Conservation (phyloP, 2,888 invertebrate species). For the Meganola albula region DNA sequence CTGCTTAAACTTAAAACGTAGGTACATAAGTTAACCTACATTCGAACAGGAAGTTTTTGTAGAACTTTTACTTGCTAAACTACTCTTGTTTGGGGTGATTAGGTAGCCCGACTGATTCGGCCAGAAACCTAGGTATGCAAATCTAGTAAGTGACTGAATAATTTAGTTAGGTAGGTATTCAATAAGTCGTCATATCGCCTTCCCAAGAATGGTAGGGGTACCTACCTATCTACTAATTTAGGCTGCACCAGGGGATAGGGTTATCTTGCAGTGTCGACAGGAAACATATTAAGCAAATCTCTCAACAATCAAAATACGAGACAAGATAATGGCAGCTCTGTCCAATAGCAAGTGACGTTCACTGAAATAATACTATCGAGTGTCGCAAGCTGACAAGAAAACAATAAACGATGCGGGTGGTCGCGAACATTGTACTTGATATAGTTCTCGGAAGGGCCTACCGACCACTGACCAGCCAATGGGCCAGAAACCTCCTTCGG, state of each 20-base stretch:
- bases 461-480: conserved; percentile 40
- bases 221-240: too few species aligned
- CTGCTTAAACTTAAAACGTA: too few species aligned
- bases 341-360: conserved; percentile 36
- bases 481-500: conserved; percentile 29
- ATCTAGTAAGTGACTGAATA: too few species aligned
- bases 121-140: too few species aligned
- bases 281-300: conserved; percentile 24
- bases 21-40: too few species aligned
- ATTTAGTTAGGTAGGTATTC: too few species aligned
- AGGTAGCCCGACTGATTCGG: too few species aligned
- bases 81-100: conserved; percentile 5
- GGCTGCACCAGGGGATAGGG: too few species aligned
- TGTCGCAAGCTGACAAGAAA: conserved; percentile 47
- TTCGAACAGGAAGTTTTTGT: too few species aligned
- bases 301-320: conserved; percentile 32
- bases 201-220: too few species aligned
- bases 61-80: conserved; percentile 27
- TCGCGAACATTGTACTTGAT: conserved; percentile 39
- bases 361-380: conserved; percentile 40
- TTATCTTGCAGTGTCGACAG: too few species aligned
- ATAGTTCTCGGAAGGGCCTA: conserved; percentile 70
- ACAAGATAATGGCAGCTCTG: conserved; percentile 37
- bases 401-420: conserved; percentile 66
- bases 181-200: too few species aligned